A percentile compares a stretch with the other conserved stretches of the same genome.
These are phyloP conservation scores for Aphis craccivora DNA, from an alignment of 1,140 invertebrate genomes.

Conservation along the genomic window DNA sequence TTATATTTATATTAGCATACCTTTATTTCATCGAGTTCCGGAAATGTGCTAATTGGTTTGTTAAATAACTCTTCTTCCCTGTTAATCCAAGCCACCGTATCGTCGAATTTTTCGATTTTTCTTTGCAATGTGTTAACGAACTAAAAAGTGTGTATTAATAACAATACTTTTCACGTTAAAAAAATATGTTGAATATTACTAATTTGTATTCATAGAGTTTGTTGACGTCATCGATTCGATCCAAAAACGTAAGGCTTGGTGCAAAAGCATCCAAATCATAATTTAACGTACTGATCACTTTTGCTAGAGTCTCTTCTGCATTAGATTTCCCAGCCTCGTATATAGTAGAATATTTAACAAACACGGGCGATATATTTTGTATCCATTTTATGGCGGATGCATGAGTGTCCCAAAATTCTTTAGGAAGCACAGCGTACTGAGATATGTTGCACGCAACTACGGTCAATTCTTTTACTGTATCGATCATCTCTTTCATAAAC, in stretches of 20 bases:
- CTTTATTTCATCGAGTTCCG: conserved; percentile 77
- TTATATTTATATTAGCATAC: conserved; percentile 62
- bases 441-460: conserved; percentile 72
- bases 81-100: conserved; percentile 84
- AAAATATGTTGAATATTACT: conserved; percentile 46
- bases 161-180: not conserved
- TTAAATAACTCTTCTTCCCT: conserved; percentile 87
- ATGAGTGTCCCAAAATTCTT: conserved; percentile 74
- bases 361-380: conserved; percentile 74
- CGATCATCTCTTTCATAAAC: conserved; percentile 70
- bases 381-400: conserved; percentile 77
- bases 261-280: conserved; percentile 75
- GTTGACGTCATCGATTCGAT: conserved; percentile 75
- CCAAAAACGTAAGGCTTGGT: conserved; percentile 72
- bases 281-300: conserved; percentile 74
- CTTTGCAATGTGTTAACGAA: conserved; percentile 77
- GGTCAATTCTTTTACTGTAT: conserved; percentile 71
- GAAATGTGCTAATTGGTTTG: conserved; percentile 76
- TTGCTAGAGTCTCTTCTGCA: conserved; percentile 79
- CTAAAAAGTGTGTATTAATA: conserved; percentile 57
- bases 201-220: conserved; percentile 71
- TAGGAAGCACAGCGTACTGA: conserved; percentile 72
- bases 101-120: conserved; percentile 76
- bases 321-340: conserved; percentile 79
- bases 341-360: conserved; percentile 73